A percentile compares a stretch with the other conserved stretches of the same genome.
phyloP scores from a whole-genome alignment of 2,888 invertebrate genomes.

The Apantesis nais region DNA sequence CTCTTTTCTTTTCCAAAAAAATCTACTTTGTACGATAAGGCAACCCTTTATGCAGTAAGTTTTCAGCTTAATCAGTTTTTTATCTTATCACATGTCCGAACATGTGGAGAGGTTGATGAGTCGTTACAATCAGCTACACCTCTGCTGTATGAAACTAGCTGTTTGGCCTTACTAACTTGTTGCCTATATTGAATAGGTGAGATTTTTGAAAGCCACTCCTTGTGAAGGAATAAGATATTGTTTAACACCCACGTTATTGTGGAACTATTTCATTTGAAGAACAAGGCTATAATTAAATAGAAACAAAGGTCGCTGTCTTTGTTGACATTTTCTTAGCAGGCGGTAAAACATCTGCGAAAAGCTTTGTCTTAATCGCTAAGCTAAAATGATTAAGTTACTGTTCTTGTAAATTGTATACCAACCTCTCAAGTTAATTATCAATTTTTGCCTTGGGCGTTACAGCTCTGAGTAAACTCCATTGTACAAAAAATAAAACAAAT shows the following conservation, averaged over 20 bases:
- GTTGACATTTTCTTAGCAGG: no score
- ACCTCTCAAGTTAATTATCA: not conserved
- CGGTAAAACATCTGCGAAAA: not conserved
- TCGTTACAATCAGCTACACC: not conserved
- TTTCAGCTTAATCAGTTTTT: no score
- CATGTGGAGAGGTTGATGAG: not conserved
- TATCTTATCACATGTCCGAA: not conserved
- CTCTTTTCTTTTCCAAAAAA: not conserved
- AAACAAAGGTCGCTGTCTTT: not conserved
- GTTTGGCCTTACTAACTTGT: not conserved
- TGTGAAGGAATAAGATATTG: not conserved
- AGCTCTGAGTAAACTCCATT: not conserved
- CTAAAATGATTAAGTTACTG: not conserved
- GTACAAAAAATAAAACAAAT: not conserved
- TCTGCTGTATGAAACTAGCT: not conserved
- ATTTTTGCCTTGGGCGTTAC: not conserved
- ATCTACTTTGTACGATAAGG: not conserved
- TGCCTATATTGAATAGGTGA: not conserved
- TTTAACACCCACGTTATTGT: not conserved
- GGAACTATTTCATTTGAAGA: not conserved
- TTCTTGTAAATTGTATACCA: not conserved
- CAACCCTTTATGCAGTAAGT: not conserved
- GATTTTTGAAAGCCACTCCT: not conserved
- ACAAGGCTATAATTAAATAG: not conserved
- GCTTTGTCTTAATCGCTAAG: not conserved